These are phyloP conservation scores for Zonitis immaculata DNA, from an alignment of 2,888 invertebrate species.

Conservation along the genomic window DNA sequence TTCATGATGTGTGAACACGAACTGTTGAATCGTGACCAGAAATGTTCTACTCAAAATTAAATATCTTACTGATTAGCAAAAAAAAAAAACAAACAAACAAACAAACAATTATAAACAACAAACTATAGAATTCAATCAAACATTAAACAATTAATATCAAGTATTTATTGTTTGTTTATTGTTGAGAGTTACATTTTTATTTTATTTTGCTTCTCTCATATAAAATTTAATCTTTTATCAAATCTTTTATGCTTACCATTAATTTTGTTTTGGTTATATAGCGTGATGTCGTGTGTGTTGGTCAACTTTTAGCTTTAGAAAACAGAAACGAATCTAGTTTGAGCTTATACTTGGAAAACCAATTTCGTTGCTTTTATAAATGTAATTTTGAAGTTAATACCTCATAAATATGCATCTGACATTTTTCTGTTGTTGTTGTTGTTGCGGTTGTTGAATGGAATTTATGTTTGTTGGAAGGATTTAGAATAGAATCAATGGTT, in stretches of 20 bases:
- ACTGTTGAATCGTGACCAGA: neutral
- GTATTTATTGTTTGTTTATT: neutral
- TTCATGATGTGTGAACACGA: neutral
- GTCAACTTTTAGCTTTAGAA: neutral
- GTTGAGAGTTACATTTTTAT: neutral
- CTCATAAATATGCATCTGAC: neutral
- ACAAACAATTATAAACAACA: neutral
- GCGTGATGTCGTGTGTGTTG: constrained; percentile 1
- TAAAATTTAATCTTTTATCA: neutral
- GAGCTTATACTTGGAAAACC: neutral
- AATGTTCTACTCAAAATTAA: neutral
- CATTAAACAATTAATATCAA: neutral
- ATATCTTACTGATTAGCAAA: neutral
- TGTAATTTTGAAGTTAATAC: neutral
- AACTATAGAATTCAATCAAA: neutral
- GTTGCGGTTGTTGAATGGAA: neutral
- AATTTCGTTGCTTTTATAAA: neutral
- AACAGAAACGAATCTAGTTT: neutral
- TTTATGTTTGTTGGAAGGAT: neutral
- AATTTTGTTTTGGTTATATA: neutral
- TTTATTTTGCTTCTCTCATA: neutral
- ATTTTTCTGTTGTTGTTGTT: neutral
- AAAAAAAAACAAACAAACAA: too few species aligned
- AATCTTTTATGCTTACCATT: neutral
- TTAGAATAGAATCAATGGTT: neutral